phyloP scores from a whole-genome alignment of 2,888 invertebrate species.

The Cybosia mesomella region DNA sequence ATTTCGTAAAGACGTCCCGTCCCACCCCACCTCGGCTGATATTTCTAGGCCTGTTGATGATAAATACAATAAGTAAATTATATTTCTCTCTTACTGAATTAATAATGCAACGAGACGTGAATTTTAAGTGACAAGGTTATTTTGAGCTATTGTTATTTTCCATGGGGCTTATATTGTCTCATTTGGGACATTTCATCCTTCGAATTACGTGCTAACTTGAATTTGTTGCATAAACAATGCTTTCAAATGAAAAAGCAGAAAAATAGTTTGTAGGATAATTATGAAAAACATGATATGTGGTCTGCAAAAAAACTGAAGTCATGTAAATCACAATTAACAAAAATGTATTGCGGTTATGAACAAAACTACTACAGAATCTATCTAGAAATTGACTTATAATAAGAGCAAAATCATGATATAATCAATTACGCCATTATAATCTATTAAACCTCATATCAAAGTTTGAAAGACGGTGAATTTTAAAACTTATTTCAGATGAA shows the following conservation, averaged over 20 bases:
- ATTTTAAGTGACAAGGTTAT: background rate
- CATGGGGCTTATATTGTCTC: background rate
- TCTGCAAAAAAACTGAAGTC: too few relatives aligned
- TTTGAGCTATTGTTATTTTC: background rate
- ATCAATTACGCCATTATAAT: too few relatives aligned
- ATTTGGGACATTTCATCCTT: background rate
- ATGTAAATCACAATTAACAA: too few relatives aligned
- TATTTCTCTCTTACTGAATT: background rate
- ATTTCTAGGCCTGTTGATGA: conserved; percentile 1
- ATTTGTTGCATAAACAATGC: background rate
- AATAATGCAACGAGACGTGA: conserved; percentile 1
- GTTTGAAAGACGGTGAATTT: too few relatives aligned
- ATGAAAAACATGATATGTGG: too few relatives aligned
- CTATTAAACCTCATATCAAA: too few relatives aligned
- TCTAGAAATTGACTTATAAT: too few relatives aligned
- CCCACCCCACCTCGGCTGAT: background rate
- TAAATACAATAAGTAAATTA: conserved; percentile 2
- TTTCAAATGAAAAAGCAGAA: background rate
- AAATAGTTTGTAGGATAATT: too few relatives aligned
- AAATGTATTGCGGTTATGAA: too few relatives aligned
- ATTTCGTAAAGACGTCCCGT: background rate
- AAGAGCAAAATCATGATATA: too few relatives aligned
- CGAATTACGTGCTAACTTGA: background rate
- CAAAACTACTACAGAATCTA: too few relatives aligned
- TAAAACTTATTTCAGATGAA: too few relatives aligned